These are phyloP conservation scores for Tursiops truncatus DNA, from an alignment of 2,113 vertebrate species.

Conservation along the genomic window DNA sequence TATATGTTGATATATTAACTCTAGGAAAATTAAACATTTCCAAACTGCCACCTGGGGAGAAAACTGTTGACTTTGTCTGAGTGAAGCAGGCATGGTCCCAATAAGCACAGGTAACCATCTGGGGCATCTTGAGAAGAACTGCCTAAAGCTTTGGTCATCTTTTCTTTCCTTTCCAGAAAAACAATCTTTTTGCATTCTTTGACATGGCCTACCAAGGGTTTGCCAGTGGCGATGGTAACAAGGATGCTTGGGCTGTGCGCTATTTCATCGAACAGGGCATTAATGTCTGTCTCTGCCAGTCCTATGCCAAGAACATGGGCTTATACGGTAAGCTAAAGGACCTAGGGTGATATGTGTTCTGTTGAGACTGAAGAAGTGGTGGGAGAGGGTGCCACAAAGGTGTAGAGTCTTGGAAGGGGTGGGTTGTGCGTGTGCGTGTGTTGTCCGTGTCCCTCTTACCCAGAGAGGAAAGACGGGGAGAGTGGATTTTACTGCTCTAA, in stretches of 20 bases:
- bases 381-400: neutral
- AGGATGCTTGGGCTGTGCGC: slow-evolving; percentile 96
- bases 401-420: neutral
- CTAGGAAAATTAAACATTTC: neutral
- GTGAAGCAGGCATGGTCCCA: neutral
- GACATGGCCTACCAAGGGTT: slow-evolving; percentile 99
- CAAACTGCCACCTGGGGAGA: neutral
- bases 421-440: neutral
- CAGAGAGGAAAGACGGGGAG: neutral
- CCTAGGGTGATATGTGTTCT: neutral
- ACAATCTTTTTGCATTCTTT: slow-evolving; percentile 94
- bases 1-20: neutral
- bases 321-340: slow-evolving; percentile 91
- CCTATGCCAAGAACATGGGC: slow-evolving; percentile 99
- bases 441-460: neutral
- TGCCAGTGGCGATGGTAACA: slow-evolving; percentile 95
- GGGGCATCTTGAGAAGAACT: neutral
- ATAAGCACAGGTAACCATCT: neutral
- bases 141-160: slow-evolving; percentile 13
- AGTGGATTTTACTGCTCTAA: neutral
- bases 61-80: neutral
- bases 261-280: slow-evolving; percentile 96
- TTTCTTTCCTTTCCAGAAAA: slow-evolving; percentile 87
- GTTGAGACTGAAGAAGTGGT: neutral
- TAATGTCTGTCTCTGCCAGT: slow-evolving; percentile 93